A percentile compares a stretch with the other conserved stretches of the same genome.
These are phyloP conservation scores for Trematomus bernacchii DNA, from an alignment of 2,797 vertebrate species.

Conservation along the genomic window DNA sequence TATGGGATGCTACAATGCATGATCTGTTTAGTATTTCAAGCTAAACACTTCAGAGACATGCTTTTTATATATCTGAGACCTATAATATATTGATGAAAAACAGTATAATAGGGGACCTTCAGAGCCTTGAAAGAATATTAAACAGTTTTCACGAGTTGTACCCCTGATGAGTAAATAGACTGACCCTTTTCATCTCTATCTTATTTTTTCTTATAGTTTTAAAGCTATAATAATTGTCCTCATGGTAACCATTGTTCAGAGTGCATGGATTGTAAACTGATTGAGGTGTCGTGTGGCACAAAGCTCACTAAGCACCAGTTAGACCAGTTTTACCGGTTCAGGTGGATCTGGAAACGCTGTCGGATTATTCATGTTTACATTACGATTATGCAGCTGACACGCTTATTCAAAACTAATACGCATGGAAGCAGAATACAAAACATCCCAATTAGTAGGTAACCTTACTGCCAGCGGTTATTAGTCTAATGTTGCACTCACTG, in stretches of 20 bases:
- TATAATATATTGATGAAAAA: too few species aligned
- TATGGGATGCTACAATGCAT: too few species aligned
- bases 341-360: not conserved
- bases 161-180: not conserved
- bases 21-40: too few species aligned
- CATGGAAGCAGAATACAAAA: not conserved
- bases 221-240: not conserved
- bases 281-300: not conserved
- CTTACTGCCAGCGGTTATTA: not conserved
- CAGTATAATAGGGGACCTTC: not conserved
- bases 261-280: not conserved
- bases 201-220: not conserved
- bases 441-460: slow-evolving; percentile 19
- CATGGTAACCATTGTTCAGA: not conserved
- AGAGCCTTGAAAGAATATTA: not conserved
- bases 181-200: not conserved
- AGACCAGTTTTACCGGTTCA: slow-evolving; percentile 46
- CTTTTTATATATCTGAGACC: too few species aligned
- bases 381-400: slow-evolving; percentile 10
- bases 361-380: slow-evolving; percentile 24
- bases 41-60: too few species aligned
- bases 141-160: not conserved
- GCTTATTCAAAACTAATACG: slow-evolving; percentile 13
- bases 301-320: slow-evolving; percentile 14
- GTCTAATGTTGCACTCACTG: not conserved